A percentile compares a stretch with the other conserved stretches of the same genome.
These are phyloP conservation scores for Lepidocolaptes lacrymiger DNA, from an alignment of 2,797 vertebrate genomes.

Conservation along the genomic window DNA sequence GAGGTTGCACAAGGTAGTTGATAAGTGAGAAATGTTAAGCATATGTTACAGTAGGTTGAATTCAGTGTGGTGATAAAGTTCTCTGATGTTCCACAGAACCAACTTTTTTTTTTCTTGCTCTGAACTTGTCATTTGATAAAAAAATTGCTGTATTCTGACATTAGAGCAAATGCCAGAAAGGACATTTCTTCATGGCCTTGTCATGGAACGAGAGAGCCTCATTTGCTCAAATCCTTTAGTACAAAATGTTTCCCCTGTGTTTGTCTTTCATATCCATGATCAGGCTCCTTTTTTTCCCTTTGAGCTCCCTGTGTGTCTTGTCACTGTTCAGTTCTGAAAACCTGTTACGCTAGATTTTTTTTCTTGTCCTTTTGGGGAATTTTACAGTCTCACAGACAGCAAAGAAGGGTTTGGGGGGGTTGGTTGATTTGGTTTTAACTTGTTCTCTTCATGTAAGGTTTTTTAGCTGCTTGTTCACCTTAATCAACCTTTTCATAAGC, in stretches of 20 bases:
- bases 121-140: neutral
- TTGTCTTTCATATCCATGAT: neutral
- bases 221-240: neutral
- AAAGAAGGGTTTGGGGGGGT: neutral
- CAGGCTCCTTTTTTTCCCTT: neutral
- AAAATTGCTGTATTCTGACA: neutral
- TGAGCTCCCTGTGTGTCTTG: rapidly evolving
- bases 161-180: neutral
- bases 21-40: neutral
- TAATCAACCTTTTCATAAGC: neutral
- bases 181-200: neutral
- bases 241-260: neutral
- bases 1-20: neutral
- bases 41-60: neutral
- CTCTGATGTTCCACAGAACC: neutral
- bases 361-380: neutral
- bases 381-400: neutral
- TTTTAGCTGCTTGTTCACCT: neutral
- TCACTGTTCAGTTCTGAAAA: neutral
- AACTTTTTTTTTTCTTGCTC: neutral
- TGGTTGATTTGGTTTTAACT: neutral
- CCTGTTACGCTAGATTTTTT: neutral
- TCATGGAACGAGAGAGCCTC: neutral
- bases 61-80: neutral
- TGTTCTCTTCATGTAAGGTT: neutral